Evolutionary conservation across 2,888 invertebrate species (phyloP), one percentile per base, ranked within the genome.

Genomic region (Papilio elwesi): DNA sequence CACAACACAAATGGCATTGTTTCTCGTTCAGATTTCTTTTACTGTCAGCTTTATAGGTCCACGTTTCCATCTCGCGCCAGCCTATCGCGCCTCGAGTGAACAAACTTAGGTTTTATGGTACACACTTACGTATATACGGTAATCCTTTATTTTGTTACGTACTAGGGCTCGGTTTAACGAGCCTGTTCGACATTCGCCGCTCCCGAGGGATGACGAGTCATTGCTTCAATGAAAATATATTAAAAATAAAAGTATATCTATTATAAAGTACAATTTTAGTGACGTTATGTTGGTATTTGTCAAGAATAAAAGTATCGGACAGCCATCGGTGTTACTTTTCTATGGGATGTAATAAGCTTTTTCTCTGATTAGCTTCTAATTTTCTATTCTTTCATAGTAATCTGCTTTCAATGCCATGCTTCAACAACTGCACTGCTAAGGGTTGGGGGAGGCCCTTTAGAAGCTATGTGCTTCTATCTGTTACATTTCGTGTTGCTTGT

Each of bases 11-110:
- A 49, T 12, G 16, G 43, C 71, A 62, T 71, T 67, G 66, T 67
- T 66, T 59, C 67, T 26, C 59, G 47, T 52, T 71, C 26, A 67
- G 71, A 66, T 71, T 71, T 66, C 49, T 71, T 71, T 71, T 71
- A 71, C 59, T 71, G n/a, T 36, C 71, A 47, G 9, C 62, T 67
- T 71, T 71, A 71, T 67, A 67, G 13, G 15, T 55, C 13, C 26
- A 62, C 59, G 51, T 62, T 43, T 13, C 9, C 59, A 36, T 51
- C 36, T 71, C 64, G 36, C 15, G 67, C 55, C 67, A 47, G 70
- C 70, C 63, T 47, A 63, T 47, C 36, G 57, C 49, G 59, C 0
- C 36, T 51, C 49, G 26, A 59, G 49, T 62, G 68, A 55, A 43
- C 55, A 8, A 55, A 70, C 47, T 48, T 70, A 12, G n/a, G 15